phyloP scores from a whole-genome alignment of 1,140 invertebrate species.

The Leptinotarsa lineolata region DNA sequence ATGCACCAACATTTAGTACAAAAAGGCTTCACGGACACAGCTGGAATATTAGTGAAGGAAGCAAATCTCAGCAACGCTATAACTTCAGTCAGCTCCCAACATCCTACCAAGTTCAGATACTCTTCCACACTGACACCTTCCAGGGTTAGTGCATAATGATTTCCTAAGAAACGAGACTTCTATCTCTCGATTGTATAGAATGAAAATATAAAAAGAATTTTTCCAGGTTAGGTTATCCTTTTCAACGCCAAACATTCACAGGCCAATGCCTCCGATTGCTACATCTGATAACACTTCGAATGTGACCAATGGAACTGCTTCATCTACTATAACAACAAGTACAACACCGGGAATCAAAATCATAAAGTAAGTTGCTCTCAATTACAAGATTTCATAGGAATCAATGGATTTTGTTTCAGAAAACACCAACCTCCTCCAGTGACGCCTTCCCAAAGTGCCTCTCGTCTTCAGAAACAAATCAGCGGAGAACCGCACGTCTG shows the following conservation, averaged over 20 bases:
- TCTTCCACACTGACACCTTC: slow-evolving; percentile 55
- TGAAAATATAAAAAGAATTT: not conserved
- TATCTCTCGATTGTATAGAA: too few species aligned
- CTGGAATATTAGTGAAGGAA: slow-evolving; percentile 75
- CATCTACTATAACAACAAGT: slow-evolving; percentile 24
- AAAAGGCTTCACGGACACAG: slow-evolving; percentile 76
- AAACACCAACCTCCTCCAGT: slow-evolving; percentile 33
- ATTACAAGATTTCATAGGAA: not conserved
- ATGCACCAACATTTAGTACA: slow-evolving; percentile 86
- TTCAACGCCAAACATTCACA: slow-evolving; percentile 31
- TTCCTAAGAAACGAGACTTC: not conserved
- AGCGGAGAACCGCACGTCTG: slow-evolving; percentile 49
- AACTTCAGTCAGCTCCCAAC: slow-evolving; percentile 56
- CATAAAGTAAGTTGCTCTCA: slow-evolving; percentile 43
- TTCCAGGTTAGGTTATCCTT: slow-evolving; percentile 39
- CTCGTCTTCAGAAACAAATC: slow-evolving; percentile 71
- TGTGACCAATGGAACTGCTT: slow-evolving; percentile 24
- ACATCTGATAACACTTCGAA: not conserved
- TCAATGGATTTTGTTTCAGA: slow-evolving; percentile 30
- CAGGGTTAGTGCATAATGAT: slow-evolving; percentile 47
- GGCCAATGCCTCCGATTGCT: not conserved
- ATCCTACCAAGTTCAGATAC: slow-evolving; percentile 64
- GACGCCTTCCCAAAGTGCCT: slow-evolving; percentile 51
- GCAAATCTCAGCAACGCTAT: slow-evolving; percentile 63
- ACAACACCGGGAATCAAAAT: slow-evolving; percentile 43